Evolutionary conservation across 2,888 invertebrate species (phyloP).

Genomic region (Drosophila paranaensis): DNA sequence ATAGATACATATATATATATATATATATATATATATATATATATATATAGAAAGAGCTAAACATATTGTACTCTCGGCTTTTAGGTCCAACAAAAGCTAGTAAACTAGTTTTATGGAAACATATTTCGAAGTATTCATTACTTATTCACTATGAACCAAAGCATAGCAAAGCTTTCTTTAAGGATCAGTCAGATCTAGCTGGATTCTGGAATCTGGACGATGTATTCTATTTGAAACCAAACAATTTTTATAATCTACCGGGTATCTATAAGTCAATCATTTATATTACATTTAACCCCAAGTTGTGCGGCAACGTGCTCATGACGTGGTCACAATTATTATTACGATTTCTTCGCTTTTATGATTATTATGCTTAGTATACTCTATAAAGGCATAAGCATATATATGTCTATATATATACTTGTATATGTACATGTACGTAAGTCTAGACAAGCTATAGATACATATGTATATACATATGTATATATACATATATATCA

Average conservation of each 20-base stretch:
- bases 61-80: too few species aligned
- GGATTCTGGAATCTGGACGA: too few species aligned
- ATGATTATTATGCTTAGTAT: conserved; percentile 42
- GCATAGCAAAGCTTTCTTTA: too few species aligned
- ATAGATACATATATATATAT: too few species aligned
- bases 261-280: conserved; percentile 13
- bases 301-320: conserved; percentile 59
- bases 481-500: conserved; percentile 31
- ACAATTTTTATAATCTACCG: background rate
- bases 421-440: conserved; percentile 8
- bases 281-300: background rate
- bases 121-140: too few species aligned
- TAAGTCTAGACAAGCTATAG: background rate
- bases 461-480: background rate
- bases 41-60: too few species aligned
- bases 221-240: too few species aligned
- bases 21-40: too few species aligned
- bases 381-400: background rate
- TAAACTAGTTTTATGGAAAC: too few species aligned
- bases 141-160: too few species aligned
- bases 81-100: too few species aligned
- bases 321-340: conserved; percentile 79
- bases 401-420: background rate
- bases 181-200: too few species aligned
- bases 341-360: conserved; percentile 65